phyloP scores from a whole-genome alignment of 1,140 invertebrate species.

The Sitodiplosis mosellana region DNA sequence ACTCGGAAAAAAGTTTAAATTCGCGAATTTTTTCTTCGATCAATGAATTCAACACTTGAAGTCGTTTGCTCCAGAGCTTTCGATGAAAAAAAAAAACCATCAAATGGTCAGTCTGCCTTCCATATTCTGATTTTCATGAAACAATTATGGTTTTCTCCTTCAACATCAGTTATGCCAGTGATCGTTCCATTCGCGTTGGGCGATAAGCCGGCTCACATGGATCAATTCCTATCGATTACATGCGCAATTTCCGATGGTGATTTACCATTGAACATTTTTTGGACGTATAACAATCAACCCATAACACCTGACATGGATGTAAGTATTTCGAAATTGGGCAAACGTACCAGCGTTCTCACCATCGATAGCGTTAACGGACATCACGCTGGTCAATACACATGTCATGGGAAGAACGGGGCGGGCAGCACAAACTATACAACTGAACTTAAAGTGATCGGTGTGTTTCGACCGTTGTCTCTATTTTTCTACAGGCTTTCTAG shows the following conservation, averaged over 20 bases:
- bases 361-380: conserved; percentile 44
- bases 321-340: conserved; percentile 26
- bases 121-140: no score
- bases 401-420: conserved; percentile 52
- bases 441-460: conserved; percentile 27
- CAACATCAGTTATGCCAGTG: conserved; percentile 34
- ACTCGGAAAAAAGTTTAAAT: no score
- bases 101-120: no score
- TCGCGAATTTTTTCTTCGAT: no score
- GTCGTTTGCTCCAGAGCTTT: no score
- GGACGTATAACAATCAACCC: conserved; percentile 47
- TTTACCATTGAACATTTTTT: conserved; percentile 56
- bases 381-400: conserved; percentile 44
- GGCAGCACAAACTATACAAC: conserved; percentile 36
- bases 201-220: conserved; percentile 36
- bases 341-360: conserved; percentile 41
- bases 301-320: conserved; percentile 25
- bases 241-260: conserved; percentile 58
- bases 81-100: no score
- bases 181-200: conserved; percentile 43
- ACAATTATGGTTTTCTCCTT: no score
- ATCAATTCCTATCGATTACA: conserved; percentile 37
- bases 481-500: no score
- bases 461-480: conserved; percentile 5
- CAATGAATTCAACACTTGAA: no score